A percentile compares a stretch with the other conserved stretches of the same genome.
phyloP scores from a whole-genome alignment of 2,888 invertebrate species.

The Volucella inflata region DNA sequence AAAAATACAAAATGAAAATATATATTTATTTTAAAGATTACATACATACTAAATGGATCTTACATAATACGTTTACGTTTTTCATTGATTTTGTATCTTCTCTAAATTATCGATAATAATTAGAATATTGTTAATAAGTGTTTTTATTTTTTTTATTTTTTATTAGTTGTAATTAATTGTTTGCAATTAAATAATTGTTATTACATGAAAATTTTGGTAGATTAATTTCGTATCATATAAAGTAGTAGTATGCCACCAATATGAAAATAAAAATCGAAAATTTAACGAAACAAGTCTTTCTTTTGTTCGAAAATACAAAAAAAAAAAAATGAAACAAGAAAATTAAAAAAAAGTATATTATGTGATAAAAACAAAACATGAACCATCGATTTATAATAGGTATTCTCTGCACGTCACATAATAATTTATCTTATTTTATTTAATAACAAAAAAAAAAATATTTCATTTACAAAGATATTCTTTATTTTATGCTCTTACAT shows the following conservation, averaged over 20 bases:
- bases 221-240: slow-evolving; percentile 45
- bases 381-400: slow-evolving; percentile 26
- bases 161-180: background rate
- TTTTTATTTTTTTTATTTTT: slow-evolving; percentile 53
- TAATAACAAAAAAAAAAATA: slow-evolving; percentile 45
- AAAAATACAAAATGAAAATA: slow-evolving; percentile 76
- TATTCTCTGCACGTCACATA: slow-evolving; percentile 8
- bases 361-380: slow-evolving; percentile 23
- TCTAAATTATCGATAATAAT: slow-evolving; percentile 63
- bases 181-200: slow-evolving; percentile 27
- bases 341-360: slow-evolving; percentile 18
- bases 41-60: slow-evolving; percentile 70
- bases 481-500: slow-evolving; percentile 11
- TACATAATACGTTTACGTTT: slow-evolving; percentile 60
- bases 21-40: slow-evolving; percentile 74
- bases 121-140: slow-evolving; percentile 71
- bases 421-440: slow-evolving; percentile 32
- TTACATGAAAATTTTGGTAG: slow-evolving; percentile 66
- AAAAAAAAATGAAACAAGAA: no score
- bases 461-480: background rate
- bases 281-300: slow-evolving; percentile 18
- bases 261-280: slow-evolving; percentile 16
- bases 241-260: slow-evolving; percentile 47
- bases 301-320: no score
- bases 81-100: slow-evolving; percentile 39